Evolutionary conservation across 2,888 invertebrate genomes (phyloP).

Genomic region (Chromoteleia sp.): DNA sequence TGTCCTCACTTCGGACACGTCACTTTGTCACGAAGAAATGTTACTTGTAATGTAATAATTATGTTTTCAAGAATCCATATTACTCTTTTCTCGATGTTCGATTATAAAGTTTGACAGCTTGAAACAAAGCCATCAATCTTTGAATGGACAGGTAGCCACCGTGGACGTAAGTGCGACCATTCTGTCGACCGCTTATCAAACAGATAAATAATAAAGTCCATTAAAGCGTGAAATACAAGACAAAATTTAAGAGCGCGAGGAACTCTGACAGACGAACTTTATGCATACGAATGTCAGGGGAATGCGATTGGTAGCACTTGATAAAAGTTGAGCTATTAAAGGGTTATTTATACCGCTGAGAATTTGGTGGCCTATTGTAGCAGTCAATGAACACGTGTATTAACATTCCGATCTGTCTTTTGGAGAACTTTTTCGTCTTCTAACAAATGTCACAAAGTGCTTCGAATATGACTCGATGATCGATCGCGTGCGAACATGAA

Average conservation of each 20-base stretch:
- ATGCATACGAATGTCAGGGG: not conserved
- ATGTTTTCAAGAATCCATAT: too few relatives aligned
- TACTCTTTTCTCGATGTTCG: too few relatives aligned
- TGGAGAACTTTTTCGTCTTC: constrained; percentile 6
- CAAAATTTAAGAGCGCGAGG: constrained; percentile 4
- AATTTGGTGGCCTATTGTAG: constrained; percentile 26
- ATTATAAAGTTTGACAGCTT: not conserved
- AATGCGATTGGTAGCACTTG: constrained; percentile 25
- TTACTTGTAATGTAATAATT: too few relatives aligned
- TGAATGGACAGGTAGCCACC: constrained; percentile 10
- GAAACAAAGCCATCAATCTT: not conserved
- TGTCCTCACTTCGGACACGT: too few relatives aligned
- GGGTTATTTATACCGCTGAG: constrained; percentile 7
- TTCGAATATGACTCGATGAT: not conserved
- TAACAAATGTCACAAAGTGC: constrained; percentile 9
- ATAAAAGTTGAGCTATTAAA: constrained; percentile 14
- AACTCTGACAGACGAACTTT: not conserved
- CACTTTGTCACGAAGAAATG: too few relatives aligned
- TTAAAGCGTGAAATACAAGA: constrained; percentile 15
- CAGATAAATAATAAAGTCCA: constrained; percentile 23
- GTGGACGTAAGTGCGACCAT: constrained; percentile 6
- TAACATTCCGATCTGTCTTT: constrained; percentile 9
- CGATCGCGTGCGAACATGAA: constrained; percentile 13
- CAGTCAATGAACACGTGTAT: constrained; percentile 19
- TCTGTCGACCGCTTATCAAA: constrained; percentile 14